Percentiles rank a stretch among this genome's conserved stretches.
Conservation (phyloP, 2,797 vertebrate species). For the Danio kyathit region DNA sequence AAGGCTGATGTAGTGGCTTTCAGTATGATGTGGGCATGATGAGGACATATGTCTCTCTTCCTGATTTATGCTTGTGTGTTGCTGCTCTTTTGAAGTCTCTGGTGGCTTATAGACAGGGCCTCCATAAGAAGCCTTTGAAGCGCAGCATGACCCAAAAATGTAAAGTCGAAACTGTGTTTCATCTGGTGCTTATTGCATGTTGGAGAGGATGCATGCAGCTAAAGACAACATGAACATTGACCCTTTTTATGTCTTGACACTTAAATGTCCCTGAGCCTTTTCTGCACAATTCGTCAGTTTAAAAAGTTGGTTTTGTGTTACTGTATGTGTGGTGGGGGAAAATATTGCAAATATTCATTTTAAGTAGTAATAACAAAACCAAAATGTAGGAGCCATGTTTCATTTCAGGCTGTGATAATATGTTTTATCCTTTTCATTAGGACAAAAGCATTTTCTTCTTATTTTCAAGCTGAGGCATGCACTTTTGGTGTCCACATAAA, state of each 20-base stretch:
- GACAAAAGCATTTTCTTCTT: neutral
- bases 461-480: too few species aligned
- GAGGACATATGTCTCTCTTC: slow-evolving; percentile 16
- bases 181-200: slow-evolving; percentile 79
- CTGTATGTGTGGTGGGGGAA: neutral
- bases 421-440: neutral
- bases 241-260: neutral
- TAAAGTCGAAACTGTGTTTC: slow-evolving; percentile 74
- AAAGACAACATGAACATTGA: slow-evolving; percentile 44
- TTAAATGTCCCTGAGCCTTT: neutral
- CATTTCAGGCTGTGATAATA: neutral
- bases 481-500: too few species aligned
- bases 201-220: slow-evolving; percentile 65
- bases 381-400: too few species aligned
- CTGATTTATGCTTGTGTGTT: slow-evolving; percentile 48
- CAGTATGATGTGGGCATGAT: slow-evolving; percentile 11
- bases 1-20: neutral
- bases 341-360: neutral
- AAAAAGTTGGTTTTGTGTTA: too few species aligned
- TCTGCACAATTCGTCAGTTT: neutral
- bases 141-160: slow-evolving; percentile 75
- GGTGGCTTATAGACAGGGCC: slow-evolving; percentile 49
- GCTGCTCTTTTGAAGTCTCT: slow-evolving; percentile 61
- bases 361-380: too few species aligned
- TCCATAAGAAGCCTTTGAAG: slow-evolving; percentile 74